Conservation (phyloP, 2,888 invertebrate species). For the Oscheius sp. region DNA sequence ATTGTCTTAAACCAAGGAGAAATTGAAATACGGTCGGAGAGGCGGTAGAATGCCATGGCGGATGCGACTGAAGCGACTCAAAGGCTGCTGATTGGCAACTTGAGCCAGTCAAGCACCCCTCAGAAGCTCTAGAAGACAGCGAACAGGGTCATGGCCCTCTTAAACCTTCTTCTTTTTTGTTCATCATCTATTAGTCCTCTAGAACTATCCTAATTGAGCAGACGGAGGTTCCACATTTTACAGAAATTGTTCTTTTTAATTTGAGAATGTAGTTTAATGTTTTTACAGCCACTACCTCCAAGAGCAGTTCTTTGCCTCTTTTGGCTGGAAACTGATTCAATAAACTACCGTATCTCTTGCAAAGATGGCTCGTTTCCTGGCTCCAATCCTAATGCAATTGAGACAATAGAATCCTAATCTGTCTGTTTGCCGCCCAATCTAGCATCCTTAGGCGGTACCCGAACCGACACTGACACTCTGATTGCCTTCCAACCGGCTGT, state of each 20-base stretch:
- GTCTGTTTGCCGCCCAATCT: constrained; percentile 33
- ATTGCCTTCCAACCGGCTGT: constrained; percentile 29
- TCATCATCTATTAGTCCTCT: not conserved
- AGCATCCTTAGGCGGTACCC: constrained; percentile 32
- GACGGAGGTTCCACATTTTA: not conserved
- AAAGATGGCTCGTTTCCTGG: constrained; percentile 33
- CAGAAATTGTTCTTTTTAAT: not conserved
- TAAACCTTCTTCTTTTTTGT: not conserved
- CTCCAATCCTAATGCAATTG: constrained; percentile 34
- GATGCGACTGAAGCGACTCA: constrained; percentile 21
- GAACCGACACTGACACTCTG: constrained; percentile 31
- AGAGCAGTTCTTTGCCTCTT: constrained; percentile 22
- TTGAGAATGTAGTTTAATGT: not conserved
- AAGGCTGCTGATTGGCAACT: constrained; percentile 29
- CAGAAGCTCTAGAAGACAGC: constrained; percentile 25
- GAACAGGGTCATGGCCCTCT: constrained; percentile 26
- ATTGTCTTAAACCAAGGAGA: not conserved
- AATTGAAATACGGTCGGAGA: constrained; percentile 15
- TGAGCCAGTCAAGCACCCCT: constrained; percentile 30
- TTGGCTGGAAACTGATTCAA: constrained; percentile 11
- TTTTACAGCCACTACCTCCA: not conserved
- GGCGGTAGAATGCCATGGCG: constrained; percentile 21
- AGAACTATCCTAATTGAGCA: not conserved
- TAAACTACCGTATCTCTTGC: constrained; percentile 26
- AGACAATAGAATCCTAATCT: constrained; percentile 34